Conservation (phyloP, 2,888 invertebrate species). For the Agrochola litura region DNA sequence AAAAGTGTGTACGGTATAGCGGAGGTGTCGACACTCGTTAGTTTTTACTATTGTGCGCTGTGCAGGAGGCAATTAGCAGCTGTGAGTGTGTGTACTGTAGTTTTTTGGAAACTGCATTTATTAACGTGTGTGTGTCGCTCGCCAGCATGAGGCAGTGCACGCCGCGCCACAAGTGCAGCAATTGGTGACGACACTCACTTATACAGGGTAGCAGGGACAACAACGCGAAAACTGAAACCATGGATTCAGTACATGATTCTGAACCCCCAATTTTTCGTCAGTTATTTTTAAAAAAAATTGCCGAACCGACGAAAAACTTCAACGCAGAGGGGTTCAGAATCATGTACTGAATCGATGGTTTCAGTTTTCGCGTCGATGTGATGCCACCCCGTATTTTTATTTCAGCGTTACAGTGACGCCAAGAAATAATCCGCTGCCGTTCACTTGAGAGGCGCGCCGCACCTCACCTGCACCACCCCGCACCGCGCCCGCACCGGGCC, state of each 20-base stretch:
- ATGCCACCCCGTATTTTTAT: no score
- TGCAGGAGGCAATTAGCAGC: neutral
- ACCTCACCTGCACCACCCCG: neutral
- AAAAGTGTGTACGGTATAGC: neutral
- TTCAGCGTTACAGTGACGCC: constrained; percentile 8
- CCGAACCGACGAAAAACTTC: no score
- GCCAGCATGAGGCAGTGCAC: neutral
- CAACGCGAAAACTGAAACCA: no score
- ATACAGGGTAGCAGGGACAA: no score
- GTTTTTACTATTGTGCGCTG: neutral
- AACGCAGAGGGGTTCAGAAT: no score
- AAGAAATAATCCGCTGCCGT: constrained; percentile 2
- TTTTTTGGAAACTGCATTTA: no score
- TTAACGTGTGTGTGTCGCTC: neutral
- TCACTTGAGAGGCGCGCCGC: neutral
- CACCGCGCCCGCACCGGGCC: neutral
- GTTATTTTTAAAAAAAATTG: no score
- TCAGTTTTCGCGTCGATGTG: no score
- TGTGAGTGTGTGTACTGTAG: no score
- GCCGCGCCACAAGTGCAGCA: neutral
- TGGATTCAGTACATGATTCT: no score
- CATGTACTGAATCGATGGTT: no score
- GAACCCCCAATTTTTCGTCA: no score
- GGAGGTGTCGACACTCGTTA: neutral
- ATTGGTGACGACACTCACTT: constrained; percentile 6